phyloP scores from a whole-genome alignment of 2,113 vertebrate genomes.

The Tragelaphus imberbis region DNA sequence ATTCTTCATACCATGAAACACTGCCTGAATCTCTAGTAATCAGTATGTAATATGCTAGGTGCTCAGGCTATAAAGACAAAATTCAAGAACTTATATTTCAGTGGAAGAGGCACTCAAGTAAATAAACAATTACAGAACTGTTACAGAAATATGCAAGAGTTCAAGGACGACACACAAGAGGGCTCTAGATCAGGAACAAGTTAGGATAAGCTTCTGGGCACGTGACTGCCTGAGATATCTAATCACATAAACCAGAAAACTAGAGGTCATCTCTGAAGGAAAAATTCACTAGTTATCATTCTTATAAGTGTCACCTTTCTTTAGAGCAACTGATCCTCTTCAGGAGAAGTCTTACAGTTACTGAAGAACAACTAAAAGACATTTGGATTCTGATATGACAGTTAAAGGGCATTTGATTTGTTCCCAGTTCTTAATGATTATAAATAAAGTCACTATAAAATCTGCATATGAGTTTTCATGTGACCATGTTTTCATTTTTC shows the following conservation, averaged over 20 bases:
- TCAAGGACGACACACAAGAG: neutral
- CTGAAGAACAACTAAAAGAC: neutral
- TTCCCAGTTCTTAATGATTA: neutral
- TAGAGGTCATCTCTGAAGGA: neutral
- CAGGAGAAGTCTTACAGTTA: neutral
- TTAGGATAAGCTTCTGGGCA: neutral
- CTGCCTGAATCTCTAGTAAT: neutral
- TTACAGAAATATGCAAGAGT: neutral
- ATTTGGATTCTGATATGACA: neutral
- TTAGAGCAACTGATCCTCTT: neutral
- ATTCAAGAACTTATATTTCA: neutral
- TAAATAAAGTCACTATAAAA: neutral
- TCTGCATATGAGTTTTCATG: neutral
- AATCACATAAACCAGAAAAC: neutral
- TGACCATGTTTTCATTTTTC: neutral
- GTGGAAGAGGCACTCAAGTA: neutral
- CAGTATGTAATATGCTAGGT: neutral
- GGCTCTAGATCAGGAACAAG: neutral
- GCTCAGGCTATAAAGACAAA: neutral
- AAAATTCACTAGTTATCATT: neutral
- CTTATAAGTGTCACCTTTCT: neutral
- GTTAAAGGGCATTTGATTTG: neutral
- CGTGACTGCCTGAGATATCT: neutral
- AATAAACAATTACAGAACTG: conserved; percentile 3
- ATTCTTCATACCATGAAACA: neutral